Percentiles rank a stretch among this genome's conserved stretches.
Conservation (phyloP, 2,113 vertebrate genomes). For the Lamprotornis superbus region DNA sequence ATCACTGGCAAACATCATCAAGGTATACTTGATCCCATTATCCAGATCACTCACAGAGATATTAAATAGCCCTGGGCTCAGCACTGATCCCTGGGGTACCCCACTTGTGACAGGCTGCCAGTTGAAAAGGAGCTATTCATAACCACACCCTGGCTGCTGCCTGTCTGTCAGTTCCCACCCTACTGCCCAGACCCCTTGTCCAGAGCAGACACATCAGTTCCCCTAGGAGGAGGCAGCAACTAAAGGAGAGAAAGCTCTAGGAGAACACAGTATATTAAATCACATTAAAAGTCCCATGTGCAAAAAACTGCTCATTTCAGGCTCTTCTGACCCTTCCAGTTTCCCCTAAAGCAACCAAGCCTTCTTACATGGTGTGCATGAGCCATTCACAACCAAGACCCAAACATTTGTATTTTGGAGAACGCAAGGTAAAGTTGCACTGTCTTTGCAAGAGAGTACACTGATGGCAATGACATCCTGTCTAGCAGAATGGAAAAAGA, state of each 20-base stretch:
- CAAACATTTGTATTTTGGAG: background rate
- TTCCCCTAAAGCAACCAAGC: background rate
- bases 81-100: background rate
- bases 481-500: background rate
- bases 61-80: background rate
- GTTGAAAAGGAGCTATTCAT: background rate
- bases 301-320: background rate
- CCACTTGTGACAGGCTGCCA: background rate
- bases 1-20: background rate
- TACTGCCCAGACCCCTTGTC: background rate
- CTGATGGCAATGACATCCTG: background rate
- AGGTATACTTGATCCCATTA: background rate
- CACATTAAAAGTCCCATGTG: background rate
- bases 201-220: background rate
- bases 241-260: background rate
- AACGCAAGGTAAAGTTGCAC: background rate
- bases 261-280: background rate
- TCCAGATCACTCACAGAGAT: background rate
- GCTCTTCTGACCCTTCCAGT: background rate
- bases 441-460: background rate
- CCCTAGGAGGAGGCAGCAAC: background rate
- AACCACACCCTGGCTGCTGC: background rate
- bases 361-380: fast-evolving
- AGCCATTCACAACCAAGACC: background rate
- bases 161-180: background rate